phyloP scores from a whole-genome alignment of 2,113 vertebrate species.

The Halcyon senegalensis region DNA sequence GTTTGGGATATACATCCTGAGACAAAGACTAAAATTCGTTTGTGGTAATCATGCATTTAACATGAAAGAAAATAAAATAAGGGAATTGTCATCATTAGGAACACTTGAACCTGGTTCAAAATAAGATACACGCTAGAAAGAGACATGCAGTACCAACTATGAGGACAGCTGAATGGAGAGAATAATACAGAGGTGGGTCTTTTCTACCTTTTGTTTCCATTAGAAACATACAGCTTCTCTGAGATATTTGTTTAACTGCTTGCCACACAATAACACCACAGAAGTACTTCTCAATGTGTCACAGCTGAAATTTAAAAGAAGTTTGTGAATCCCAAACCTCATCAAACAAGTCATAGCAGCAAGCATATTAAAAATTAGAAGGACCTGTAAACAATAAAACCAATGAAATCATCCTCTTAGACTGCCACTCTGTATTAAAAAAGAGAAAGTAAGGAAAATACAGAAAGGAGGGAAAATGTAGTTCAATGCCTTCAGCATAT shows the following conservation, averaged over 20 bases:
- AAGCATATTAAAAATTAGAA: constrained; percentile 7
- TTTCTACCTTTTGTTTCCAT: background rate
- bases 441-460: background rate
- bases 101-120: background rate
- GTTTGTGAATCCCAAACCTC: background rate
- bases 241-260: background rate
- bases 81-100: background rate
- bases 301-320: background rate
- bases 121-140: background rate
- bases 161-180: background rate
- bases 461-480: background rate
- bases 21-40: background rate
- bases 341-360: background rate
- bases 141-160: background rate
- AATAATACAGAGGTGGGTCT: background rate
- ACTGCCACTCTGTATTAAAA: background rate
- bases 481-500: background rate
- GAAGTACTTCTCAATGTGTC: background rate
- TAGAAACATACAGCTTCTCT: background rate
- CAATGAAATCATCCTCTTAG: background rate
- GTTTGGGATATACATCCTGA: background rate
- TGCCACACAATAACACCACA: background rate
- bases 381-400: background rate
- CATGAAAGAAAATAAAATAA: background rate
- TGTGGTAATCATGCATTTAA: background rate